Base-by-base conservation (phyloP, 2,797 vertebrate genomes). In the Eutrigla gurnardus region DNA sequence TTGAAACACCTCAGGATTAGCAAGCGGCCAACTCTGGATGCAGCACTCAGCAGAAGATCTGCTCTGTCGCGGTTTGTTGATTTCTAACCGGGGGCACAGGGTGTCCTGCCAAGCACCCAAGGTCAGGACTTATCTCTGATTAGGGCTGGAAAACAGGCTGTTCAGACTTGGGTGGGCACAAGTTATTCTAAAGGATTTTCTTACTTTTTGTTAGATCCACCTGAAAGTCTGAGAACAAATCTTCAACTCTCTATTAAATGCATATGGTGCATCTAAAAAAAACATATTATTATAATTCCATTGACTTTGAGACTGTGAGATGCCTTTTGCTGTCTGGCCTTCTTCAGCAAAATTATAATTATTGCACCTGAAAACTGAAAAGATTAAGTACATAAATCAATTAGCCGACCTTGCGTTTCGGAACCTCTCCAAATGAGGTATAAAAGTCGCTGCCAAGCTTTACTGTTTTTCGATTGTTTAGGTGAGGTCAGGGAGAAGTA, bases 81-180 rank as follows among this genome's bases (percentile, higher is more conserved):
- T 82, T 84, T 74, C 42, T 55, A 77, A 69, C 64, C 35, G 37
- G 77, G 68, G 66, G 70, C 73, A 66, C 58, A 40, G 54, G 40
- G 60, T 84, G 85, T 84, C 65, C 78, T 90, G 83, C 86, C 76
- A 89, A 86, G 75, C 54, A 67, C 54, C 43, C 63, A 79, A 84
- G 85, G 78, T 90, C 82, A 87, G 40, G 60, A 79, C 65, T 79
- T 80, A 84, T 90, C 78, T 82, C 62, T 74, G 80, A 86, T 85
- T 78, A 84, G 71, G 67, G 69, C 66, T 73, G 53, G 58, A 87
- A 89, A 88, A 89, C 77, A 88, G 61, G 70, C 47, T 63, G 52
- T 66, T 85, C 76, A 82, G 79, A 87, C 77, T 73, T 82, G 73
- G 65, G 74, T 87, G 79, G 86, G 54, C 80, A 82, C 75, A 85